phyloP scores from a whole-genome alignment of 2,797 vertebrate species.

The Fringilla coelebs region DNA sequence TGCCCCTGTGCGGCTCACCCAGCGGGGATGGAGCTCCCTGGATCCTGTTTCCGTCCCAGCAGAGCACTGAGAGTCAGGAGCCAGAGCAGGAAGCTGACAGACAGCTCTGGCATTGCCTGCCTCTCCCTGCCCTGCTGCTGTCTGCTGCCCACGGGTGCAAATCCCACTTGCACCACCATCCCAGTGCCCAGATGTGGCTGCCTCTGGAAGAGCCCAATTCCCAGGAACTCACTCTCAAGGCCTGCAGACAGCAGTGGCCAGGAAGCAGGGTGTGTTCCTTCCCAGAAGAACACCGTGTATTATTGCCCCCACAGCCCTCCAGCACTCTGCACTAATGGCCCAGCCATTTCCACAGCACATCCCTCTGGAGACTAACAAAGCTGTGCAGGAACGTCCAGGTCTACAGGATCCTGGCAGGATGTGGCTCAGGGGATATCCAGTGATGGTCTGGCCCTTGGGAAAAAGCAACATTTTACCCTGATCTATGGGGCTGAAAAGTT shows the following conservation, averaged over 20 bases:
- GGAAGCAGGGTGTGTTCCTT: constrained; percentile 22
- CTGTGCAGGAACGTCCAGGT: neutral
- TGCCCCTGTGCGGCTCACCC: fast-evolving
- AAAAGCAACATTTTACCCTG: neutral
- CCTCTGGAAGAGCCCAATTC: fast-evolving
- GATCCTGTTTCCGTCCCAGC: neutral
- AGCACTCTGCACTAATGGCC: neutral
- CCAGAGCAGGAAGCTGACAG: neutral
- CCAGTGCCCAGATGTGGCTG: fast-evolving
- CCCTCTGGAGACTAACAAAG: neutral
- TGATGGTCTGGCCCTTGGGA: neutral
- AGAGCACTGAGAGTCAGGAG: neutral
- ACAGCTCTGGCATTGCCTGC: neutral
- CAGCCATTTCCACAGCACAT: neutral
- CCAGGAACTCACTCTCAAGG: neutral
- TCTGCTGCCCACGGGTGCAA: fast-evolving
- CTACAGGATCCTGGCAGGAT: neutral
- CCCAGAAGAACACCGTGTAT: neutral
- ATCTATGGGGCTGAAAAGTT: neutral
- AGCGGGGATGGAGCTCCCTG: neutral
- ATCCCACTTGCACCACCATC: neutral
- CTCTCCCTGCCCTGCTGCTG: neutral
- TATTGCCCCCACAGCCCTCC: neutral
- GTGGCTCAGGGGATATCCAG: neutral
- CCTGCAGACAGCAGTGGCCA: neutral